Base-by-base conservation (phyloP, 2,888 invertebrate genomes). In the Macrosoma leucophasiata region DNA sequence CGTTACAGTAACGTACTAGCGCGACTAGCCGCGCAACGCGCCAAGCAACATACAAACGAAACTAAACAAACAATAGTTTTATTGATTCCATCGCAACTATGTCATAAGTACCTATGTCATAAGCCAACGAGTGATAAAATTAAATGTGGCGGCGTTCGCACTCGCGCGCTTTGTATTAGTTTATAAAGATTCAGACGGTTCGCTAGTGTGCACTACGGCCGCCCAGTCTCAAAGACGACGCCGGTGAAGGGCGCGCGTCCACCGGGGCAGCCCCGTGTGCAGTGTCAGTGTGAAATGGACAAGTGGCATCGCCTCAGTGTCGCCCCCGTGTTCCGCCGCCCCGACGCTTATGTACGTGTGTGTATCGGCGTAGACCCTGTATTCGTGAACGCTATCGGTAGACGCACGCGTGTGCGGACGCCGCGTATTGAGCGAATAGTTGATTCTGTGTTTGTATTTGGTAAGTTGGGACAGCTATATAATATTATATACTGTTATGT, bases 21-120 rank as follows among this genome's bases (percentile, higher is more conserved):
- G 63, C n/a, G n/a, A n/a, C n/a, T n/a, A n/a, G n/a, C 59, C 62
- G 55, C 47, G 36, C 29, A 10, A 29, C 23, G 43, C 56, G 52
- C 50, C 56, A 46, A 48, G 42, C 54, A 46, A 50, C 57, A 54
- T 57, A 59, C 49, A 33, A 28, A 42, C 39, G 44, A 36, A 55
- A n/a, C n/a, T 51, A 59, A 46, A 70, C 65, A 70, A 69, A 75
- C 77, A 76, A 78, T 77, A 78, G 79, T 77, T 78, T 75, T 77
- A 76, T 70, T 55, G 53, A 50, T 59, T 71, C 70, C 67, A 69
- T 64, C 72, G 68, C 71, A 65, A 68, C 60, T 70, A 70, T 67
- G 62, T 71, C 68, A 62, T 70, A 65, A 70, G 69, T 68, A 72
- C 65, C 66, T 63, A 66, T 56, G 62, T 61, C 62, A 62, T 67